A percentile compares a stretch with the other conserved stretches of the same genome.
phyloP scores from a whole-genome alignment of 2,797 vertebrate genomes.

The Hylomyscus alleni region DNA sequence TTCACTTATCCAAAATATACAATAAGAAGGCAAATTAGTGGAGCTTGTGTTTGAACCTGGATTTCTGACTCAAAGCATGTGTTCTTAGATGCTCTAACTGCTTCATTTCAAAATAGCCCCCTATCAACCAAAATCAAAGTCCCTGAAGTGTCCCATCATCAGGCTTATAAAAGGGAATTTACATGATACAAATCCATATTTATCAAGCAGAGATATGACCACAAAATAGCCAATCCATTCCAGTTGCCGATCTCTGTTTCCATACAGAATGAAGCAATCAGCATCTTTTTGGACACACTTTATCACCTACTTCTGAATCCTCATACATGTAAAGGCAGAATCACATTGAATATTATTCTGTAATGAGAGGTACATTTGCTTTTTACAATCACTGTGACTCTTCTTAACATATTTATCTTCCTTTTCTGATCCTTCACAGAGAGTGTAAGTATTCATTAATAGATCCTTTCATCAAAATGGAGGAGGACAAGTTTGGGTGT shows the following conservation, averaged over 20 bases:
- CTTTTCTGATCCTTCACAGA: neutral
- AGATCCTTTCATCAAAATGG: conserved; percentile 10
- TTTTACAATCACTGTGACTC: neutral
- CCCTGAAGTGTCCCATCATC: neutral
- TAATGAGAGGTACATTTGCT: neutral
- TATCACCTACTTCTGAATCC: neutral
- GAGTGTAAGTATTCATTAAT: neutral
- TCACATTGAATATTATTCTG: no score
- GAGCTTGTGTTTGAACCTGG: neutral
- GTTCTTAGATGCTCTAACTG: neutral
- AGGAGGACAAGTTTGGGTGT: neutral
- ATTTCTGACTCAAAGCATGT: neutral
- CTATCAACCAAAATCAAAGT: neutral
- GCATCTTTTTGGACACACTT: neutral
- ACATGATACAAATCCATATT: neutral
- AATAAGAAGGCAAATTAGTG: neutral
- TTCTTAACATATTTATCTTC: neutral
- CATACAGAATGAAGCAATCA: neutral
- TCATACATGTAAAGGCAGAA: rapidly evolving
- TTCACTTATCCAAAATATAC: neutral
- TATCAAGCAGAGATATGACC: neutral
- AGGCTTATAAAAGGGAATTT: neutral
- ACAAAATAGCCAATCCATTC: neutral
- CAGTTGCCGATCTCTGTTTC: neutral
- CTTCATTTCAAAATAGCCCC: neutral